Evolutionary conservation across 2,888 invertebrate genomes (phyloP), one percentile per base, ranked within the genome.

Genomic region (Drosophila anomelani): DNA sequence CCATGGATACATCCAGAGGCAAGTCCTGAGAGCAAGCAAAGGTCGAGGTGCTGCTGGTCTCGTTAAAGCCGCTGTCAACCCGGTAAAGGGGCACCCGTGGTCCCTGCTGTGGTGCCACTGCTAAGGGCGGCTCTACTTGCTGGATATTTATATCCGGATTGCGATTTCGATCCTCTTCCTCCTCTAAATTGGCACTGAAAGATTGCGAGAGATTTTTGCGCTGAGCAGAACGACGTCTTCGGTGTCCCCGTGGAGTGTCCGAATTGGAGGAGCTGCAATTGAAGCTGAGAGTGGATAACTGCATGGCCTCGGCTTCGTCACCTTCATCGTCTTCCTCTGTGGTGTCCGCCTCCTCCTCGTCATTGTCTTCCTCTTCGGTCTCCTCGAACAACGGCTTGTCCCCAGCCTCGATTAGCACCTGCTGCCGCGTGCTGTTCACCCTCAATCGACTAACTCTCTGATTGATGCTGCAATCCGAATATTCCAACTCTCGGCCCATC

Each of bases 151-250:
- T 10, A 7, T 49, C 34, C 10, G 36, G 59, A 9, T 47, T 41
- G 2, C 61, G 59, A 0, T 43, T 34, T 6, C 75, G 78, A 1
- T 76, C 72, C 32, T 78, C 85, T 1, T 75, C 76, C 6, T 85
- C 88, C 43, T 88, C 79, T 5, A 84, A 77, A 68, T 91, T 90
- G 38, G 82, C 83, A 12, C 89, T 86, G 55, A 92, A 92, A 0
- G 93, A 92, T 75, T 90, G 91, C n/a, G 93, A 92, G 2, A 92
- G 77, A 79, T 92, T 92, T 80, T 92, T 92, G 10, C 92, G 90
- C 78, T 90, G 92, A 0, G 91, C 91, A 1, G 91, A 91, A 15
- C 90, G 89, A 13, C 88, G 85, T 39, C 91, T 84, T 3, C 91
- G 86, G 60, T 90, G 91, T 12, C 90, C 76, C 7, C 91, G 86